Conservation (phyloP, 2,888 invertebrate genomes). For the Hyposoter dolosus region DNA sequence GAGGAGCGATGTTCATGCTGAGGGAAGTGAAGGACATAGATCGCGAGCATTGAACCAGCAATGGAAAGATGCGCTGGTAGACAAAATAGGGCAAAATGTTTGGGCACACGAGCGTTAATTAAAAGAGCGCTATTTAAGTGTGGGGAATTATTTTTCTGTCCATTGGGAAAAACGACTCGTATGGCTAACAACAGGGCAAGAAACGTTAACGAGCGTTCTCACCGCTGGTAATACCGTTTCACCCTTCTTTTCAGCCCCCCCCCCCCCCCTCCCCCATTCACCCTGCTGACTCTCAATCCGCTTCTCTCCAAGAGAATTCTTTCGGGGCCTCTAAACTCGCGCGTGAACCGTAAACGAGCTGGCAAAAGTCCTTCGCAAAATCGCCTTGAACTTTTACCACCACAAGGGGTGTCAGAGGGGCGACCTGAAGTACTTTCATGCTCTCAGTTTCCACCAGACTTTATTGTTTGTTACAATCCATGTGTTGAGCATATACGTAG, state of each 20-base stretch:
- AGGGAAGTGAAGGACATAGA: background rate
- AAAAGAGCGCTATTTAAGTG: background rate
- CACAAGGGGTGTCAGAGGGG: background rate
- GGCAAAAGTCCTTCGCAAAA: slow-evolving; percentile 54
- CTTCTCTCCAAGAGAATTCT: slow-evolving; percentile 48
- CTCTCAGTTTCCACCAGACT: slow-evolving; percentile 61
- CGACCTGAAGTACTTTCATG: slow-evolving; percentile 55
- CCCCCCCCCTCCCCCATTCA: background rate
- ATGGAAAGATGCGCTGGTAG: background rate
- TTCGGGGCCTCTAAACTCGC: slow-evolving; percentile 16
- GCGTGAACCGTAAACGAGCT: slow-evolving; percentile 27
- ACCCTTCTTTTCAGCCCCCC: slow-evolving; percentile 25
- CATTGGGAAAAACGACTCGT: background rate
- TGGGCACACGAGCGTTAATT: background rate
- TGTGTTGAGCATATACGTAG: background rate
- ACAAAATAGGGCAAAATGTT: background rate
- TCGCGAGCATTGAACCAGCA: background rate
- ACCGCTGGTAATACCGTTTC: slow-evolving; percentile 17
- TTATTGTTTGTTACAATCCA: slow-evolving; percentile 54
- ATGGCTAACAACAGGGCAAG: slow-evolving; percentile 22
- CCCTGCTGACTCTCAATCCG: slow-evolving; percentile 7
- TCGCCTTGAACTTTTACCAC: slow-evolving; percentile 60
- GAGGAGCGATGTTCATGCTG: slow-evolving; percentile 16
- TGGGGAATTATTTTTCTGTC: slow-evolving; percentile 9
- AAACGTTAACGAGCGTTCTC: slow-evolving; percentile 40